Percentiles rank a stretch among this genome's conserved stretches.
phyloP scores from a whole-genome alignment of 2,888 invertebrate species.

The Pandemis corylana region DNA sequence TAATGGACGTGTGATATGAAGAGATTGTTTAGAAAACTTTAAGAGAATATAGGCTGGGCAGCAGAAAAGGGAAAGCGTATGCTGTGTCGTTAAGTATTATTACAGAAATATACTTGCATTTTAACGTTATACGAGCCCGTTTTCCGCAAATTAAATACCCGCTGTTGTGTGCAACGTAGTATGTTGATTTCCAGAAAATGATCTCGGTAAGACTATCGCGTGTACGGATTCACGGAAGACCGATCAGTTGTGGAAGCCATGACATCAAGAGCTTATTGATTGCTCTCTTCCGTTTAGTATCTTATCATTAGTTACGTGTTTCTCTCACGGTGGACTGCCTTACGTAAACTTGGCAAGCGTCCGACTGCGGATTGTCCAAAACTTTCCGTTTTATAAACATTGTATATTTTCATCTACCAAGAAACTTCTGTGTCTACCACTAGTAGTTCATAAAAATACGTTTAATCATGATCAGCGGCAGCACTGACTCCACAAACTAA shows the following conservation, averaged over 20 bases:
- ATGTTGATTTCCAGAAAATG: neutral
- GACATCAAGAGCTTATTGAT: neutral
- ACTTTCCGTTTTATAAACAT: neutral
- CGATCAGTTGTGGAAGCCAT: neutral
- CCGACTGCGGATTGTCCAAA: neutral
- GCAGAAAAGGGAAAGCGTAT: too few relatives aligned
- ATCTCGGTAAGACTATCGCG: neutral
- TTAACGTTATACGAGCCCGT: too few relatives aligned
- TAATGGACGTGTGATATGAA: too few relatives aligned
- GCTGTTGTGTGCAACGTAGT: neutral
- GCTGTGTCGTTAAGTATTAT: neutral
- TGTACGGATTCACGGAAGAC: conserved; percentile 1
- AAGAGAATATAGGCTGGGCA: too few relatives aligned
- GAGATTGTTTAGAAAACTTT: too few relatives aligned
- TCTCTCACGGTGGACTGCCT: neutral
- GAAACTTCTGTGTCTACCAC: neutral
- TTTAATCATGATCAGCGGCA: neutral
- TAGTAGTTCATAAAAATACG: neutral
- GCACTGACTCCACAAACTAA: neutral
- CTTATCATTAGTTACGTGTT: neutral
- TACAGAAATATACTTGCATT: neutral
- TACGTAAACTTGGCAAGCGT: conserved; percentile 3
- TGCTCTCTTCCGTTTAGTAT: neutral
- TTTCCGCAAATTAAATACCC: too few relatives aligned
- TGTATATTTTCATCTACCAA: neutral